Conservation (phyloP, 2,113 vertebrate genomes). For the Sula dactylatra region DNA sequence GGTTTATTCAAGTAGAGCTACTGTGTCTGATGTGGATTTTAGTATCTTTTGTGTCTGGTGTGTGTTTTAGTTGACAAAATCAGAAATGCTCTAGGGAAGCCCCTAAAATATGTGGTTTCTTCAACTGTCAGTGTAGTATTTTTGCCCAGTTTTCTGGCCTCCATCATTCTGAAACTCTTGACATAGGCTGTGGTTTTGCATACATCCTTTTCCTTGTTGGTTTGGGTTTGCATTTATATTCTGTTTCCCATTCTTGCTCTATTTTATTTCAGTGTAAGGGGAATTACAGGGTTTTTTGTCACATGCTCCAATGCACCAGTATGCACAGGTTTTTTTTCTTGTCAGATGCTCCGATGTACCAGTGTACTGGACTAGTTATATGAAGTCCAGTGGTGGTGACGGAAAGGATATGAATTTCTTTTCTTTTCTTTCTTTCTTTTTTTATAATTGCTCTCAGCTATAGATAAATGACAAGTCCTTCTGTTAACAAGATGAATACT, state of each 20-base stretch:
- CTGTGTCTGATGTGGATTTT: neutral
- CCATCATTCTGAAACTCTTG: slow-evolving; percentile 39
- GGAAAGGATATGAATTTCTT: neutral
- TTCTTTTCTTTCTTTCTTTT: neutral
- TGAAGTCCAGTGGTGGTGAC: neutral
- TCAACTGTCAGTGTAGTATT: slow-evolving; percentile 16
- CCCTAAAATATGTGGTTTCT: slow-evolving; percentile 18
- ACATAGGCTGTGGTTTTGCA: neutral
- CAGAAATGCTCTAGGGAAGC: slow-evolving; percentile 6
- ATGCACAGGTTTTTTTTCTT: neutral
- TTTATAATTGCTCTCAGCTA: neutral
- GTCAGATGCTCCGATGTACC: neutral
- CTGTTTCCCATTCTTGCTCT: slow-evolving; percentile 4
- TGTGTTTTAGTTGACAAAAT: neutral
- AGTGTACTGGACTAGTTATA: neutral
- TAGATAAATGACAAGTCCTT: neutral
- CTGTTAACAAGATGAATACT: neutral
- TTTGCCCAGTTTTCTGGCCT: neutral
- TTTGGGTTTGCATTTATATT: neutral
- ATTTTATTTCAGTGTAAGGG: neutral
- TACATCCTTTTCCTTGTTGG: neutral
- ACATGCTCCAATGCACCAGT: neutral
- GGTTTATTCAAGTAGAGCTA: neutral
- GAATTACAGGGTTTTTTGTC: neutral
- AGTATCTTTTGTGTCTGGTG: neutral